Base-by-base conservation (phyloP, 1,140 invertebrate species). In the Solenopsis invicta region DNA sequence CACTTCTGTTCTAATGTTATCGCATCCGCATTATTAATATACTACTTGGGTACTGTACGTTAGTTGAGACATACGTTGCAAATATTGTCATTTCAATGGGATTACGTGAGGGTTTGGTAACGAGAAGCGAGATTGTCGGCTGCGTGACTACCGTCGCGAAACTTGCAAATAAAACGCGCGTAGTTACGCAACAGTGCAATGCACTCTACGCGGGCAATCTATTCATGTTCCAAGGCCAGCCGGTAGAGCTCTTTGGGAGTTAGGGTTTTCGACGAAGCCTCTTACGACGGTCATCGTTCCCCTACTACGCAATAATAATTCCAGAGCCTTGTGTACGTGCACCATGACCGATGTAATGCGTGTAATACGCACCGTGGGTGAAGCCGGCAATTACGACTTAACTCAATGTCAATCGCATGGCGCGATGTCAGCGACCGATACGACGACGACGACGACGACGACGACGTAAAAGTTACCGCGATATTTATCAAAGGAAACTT, bases 141-240 rank as follows among this genome's bases (percentile, higher is more conserved):
- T 24, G 67, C n/a, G 45, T 52, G 50, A 56, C 50, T 75, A 29
- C 37, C 78, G 48, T 67, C 77, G 87, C 76, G 81, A 87, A 90
- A 88, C 88, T 90, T 88, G 90, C 92, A 92, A 94, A 93, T 93
- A 92, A 94, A 93, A 90, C 69, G 81, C 81, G 69, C 78, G 69
- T 82, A 78, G 86, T 94, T 94, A 90, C 93, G 93, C 90, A 94
- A 94, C 91, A 89, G 93, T 92, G 93, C 92, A 93, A 90, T 94
- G 94, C 94, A 94, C 94, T 94, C 93, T 89, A 92, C 91, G 85
- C 89, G 90, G 88, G 88, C 92, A 90, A 84, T 92, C 93, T 94
- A 94, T 94, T 94, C 93, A 91, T 92, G 90, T 91, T 71, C 88
- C 92, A 94, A 94, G 93, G 93, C 92, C 90, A 93, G 88, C 91